phyloP scores from a whole-genome alignment of 2,113 vertebrate genomes.

The Nipponia nippon region DNA sequence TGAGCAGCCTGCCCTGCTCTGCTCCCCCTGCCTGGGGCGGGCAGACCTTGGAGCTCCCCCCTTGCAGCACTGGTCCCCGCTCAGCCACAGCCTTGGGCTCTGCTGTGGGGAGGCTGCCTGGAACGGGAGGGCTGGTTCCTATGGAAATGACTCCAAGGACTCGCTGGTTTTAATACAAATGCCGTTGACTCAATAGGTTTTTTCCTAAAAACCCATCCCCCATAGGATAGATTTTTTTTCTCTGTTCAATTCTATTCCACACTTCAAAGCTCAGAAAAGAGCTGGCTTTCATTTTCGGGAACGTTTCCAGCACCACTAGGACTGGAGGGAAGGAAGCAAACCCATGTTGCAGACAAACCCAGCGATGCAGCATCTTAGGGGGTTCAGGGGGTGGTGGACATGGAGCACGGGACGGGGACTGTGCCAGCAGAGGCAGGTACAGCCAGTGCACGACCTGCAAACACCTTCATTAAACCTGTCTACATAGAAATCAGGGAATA shows the following conservation, averaged over 20 bases:
- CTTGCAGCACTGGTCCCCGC: background rate
- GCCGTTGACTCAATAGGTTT: background rate
- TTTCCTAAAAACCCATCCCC: conserved; percentile 1
- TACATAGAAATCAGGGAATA: fast-evolving
- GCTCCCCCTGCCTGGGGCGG: background rate
- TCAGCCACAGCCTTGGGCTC: background rate
- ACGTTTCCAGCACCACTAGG: background rate
- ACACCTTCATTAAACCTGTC: background rate
- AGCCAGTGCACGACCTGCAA: fast-evolving
- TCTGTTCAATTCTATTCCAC: background rate
- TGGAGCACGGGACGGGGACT: fast-evolving
- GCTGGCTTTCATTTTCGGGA: background rate
- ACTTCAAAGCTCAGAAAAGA: conserved; percentile 31
- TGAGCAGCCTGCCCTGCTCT: background rate
- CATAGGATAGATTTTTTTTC: background rate
- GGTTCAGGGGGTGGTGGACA: background rate
- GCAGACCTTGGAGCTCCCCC: background rate
- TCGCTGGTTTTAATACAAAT: background rate
- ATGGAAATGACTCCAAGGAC: conserved; percentile 4
- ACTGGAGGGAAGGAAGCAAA: background rate
- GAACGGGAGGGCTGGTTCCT: background rate
- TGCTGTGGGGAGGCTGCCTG: background rate
- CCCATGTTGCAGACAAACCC: background rate
- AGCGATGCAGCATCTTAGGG: background rate
- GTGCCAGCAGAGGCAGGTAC: background rate